Evolutionary conservation across 2,113 vertebrate species (phyloP), one percentile per base, ranked within the genome.

Genomic region (Cisticola juncidis): DNA sequence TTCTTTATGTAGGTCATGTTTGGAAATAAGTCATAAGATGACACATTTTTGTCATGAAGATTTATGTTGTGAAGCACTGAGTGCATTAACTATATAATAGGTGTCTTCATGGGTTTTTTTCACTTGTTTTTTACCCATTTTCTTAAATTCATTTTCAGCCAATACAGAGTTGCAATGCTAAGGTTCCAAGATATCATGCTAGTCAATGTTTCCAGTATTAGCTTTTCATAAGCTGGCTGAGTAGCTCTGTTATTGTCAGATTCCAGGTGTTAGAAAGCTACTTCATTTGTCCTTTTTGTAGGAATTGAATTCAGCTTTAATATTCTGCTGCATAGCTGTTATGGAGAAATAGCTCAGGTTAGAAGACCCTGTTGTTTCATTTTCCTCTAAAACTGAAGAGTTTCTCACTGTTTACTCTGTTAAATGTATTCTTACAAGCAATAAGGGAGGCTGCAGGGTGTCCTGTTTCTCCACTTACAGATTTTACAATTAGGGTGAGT

Each of bases 401-500:
- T 82, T 96, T 71, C 92, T 96, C 47, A 21, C 77, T 82, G 80
- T 93, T 94, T 78, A 81, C 53, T 83, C 47, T 28, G 33, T 78
- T 84, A 38, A 71, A 47, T 47, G 8, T 81, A 18, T 88, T 93
- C 71, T 94, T 82, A 22, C 4, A 70, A 45, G 51, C 21, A 88
- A 5, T 58, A 42, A 80, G 15, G n/a, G 57, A 38, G 88, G 8
- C 83, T 92, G 35, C 68, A 88, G 92, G 66, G 50, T 93, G 44
- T 93, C 53, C 9, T 90, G 45, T 81, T 93, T 81, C 66, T 79
- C 82, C 40, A 15, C 76, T 92, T 94, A 95, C 83, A n/a, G 85
- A 86, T 86, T 87, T 97, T 95, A 62, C 38, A 88, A 6, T 81
- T 70, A 80, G 85, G 8, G 56, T 86, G 86, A 96, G 48, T 94